Conservation (phyloP, 2,113 vertebrate species). For the Tragelaphus imberbis region DNA sequence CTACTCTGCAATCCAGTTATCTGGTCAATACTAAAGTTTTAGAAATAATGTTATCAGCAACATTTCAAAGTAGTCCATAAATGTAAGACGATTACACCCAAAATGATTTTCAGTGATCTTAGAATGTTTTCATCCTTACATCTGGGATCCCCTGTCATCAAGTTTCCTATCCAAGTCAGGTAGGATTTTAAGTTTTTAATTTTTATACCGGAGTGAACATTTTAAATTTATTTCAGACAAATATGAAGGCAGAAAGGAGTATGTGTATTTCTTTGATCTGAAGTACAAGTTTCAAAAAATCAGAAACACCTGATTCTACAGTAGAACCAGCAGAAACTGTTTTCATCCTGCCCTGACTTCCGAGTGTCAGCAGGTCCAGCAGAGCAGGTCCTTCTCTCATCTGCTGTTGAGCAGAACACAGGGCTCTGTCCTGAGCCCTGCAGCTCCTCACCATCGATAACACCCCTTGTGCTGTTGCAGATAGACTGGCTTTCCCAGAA, state of each 20-base stretch:
- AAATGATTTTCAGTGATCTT: background rate
- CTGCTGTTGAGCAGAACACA: background rate
- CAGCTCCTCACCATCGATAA: background rate
- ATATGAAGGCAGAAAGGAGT: background rate
- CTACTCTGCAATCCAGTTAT: background rate
- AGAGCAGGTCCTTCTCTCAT: background rate
- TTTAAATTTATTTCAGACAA: constrained; percentile 7
- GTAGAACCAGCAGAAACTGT: background rate
- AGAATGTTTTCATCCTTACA: background rate
- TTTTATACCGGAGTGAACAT: background rate
- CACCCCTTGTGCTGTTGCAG: background rate
- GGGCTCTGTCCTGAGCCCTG: background rate
- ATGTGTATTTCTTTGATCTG: background rate
- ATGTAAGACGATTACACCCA: background rate
- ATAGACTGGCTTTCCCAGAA: background rate
- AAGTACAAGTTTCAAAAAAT: background rate
- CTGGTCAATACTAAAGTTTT: background rate
- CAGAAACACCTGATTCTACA: background rate
- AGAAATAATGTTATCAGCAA: background rate
- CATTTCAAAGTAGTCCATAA: background rate
- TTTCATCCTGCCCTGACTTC: background rate
- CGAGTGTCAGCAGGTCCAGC: background rate
- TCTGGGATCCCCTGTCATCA: background rate
- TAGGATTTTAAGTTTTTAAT: background rate
- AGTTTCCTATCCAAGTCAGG: background rate